These are phyloP conservation scores for Eumacrocentrus americanus DNA, from an alignment of 2,888 invertebrate species.

Conservation along the genomic window DNA sequence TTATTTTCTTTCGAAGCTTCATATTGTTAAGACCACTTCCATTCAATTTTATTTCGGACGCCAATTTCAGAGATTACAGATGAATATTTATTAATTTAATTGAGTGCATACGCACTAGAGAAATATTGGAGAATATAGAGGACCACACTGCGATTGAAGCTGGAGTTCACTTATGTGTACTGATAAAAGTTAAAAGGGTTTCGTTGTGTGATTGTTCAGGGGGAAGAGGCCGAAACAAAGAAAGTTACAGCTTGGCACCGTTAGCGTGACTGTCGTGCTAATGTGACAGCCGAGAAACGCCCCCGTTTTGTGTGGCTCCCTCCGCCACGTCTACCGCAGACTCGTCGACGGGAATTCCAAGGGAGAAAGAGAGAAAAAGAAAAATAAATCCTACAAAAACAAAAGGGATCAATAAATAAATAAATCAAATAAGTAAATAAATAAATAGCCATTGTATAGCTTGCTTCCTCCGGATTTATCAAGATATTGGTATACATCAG, in stretches of 20 bases:
- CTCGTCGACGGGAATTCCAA: not conserved
- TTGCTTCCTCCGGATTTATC: no score
- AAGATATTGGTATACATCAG: not conserved
- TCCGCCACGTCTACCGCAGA: conserved; percentile 14
- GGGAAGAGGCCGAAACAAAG: conserved; percentile 1
- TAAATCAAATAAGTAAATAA: no score
- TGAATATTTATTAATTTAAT: no score
- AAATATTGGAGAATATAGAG: not conserved
- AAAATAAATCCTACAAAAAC: not conserved
- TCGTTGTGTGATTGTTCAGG: conserved; percentile 20
- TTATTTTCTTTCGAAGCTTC: no score
- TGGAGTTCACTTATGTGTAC: not conserved
- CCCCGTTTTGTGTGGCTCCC: conserved; percentile 13
- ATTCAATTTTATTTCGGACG: no score
- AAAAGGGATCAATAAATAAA: not conserved
- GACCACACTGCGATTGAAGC: not conserved
- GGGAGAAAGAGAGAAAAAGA: not conserved
- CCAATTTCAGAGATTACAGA: no score
- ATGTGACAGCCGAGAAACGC: conserved; percentile 53
- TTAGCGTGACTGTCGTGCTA: conserved; percentile 49
- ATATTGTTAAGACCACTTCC: no score
- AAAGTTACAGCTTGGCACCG: conserved; percentile 26
- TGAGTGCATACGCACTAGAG: no score
- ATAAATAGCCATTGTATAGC: not conserved
- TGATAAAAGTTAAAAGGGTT: conserved; percentile 32